Percentiles rank a stretch among this genome's conserved stretches.
Conservation (phyloP, 2,888 invertebrate genomes). For the Hirudinaria manillensis region DNA sequence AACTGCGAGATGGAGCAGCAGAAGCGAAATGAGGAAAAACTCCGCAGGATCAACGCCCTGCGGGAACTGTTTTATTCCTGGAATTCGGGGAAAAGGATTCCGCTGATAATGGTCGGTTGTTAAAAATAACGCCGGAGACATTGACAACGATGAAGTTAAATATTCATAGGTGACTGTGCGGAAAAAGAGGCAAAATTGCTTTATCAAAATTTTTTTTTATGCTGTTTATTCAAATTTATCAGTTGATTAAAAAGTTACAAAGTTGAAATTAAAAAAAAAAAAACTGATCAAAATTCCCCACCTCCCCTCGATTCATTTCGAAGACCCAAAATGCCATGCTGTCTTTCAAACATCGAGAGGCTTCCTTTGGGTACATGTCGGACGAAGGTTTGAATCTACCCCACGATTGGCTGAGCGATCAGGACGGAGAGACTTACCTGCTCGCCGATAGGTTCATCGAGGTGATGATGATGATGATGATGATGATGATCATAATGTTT, state of each 20-base stretch:
- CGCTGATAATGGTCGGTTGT: conserved; percentile 47
- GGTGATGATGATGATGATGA: conserved; percentile 10
- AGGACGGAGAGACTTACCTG: neutral
- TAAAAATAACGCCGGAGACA: neutral
- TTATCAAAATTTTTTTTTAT: too few relatives aligned
- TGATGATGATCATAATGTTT: neutral
- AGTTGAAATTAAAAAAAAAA: too few relatives aligned
- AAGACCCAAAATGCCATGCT: conserved; percentile 7
- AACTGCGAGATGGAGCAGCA: conserved; percentile 46
- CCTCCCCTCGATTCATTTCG: too few relatives aligned
- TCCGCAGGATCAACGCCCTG: conserved; percentile 43
- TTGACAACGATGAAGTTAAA: too few relatives aligned
- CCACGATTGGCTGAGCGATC: neutral
- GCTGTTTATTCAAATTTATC: too few relatives aligned
- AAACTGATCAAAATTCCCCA: too few relatives aligned
- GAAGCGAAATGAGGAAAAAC: conserved; percentile 42
- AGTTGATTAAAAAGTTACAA: too few relatives aligned
- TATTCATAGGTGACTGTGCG: too few relatives aligned
- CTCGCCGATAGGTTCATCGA: conserved; percentile 6
- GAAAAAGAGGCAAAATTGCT: too few relatives aligned
- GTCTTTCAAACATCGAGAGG: conserved; percentile 4
- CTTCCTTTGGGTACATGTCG: neutral
- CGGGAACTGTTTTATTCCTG: conserved; percentile 48
- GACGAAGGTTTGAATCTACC: neutral
- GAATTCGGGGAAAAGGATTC: conserved; percentile 45